Evolutionary conservation across 2,797 vertebrate genomes (phyloP).

Genomic region (Hafferia zeledoni): DNA sequence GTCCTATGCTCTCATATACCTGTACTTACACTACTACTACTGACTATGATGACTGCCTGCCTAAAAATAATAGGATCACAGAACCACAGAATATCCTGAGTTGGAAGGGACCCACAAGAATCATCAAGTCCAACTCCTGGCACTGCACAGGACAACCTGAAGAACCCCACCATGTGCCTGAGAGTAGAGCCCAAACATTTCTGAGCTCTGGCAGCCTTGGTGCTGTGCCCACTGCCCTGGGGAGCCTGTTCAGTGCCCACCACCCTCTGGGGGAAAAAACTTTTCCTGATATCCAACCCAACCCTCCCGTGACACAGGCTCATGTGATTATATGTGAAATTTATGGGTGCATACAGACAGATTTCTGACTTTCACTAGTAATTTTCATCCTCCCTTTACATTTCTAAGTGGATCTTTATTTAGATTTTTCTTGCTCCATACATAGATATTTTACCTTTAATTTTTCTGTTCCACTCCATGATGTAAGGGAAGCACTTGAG

Average conservation of each 20-base stretch:
- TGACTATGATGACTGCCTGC: not conserved
- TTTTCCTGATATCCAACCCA: not conserved
- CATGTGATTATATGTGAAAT: not conserved
- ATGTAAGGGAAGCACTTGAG: not conserved
- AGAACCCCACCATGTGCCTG: not conserved
- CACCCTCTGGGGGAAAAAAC: not conserved
- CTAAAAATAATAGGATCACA: not conserved
- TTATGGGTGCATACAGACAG: not conserved
- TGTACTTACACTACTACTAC: not conserved
- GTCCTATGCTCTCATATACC: not conserved
- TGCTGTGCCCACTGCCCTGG: not conserved
- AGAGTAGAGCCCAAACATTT: not conserved
- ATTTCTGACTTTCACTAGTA: not conserved
- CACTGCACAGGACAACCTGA: not conserved
- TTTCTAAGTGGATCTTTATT: not conserved
- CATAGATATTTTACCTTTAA: accelerated
- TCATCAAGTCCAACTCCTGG: accelerated
- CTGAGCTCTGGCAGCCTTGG: not conserved
- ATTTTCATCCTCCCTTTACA: not conserved
- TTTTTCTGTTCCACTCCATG: not conserved
- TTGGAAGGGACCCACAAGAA: not conserved
- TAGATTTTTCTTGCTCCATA: not conserved
- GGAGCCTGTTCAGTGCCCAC: not conserved
- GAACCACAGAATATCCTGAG: not conserved
- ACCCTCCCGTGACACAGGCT: no score